Conservation (phyloP, 2,888 invertebrate genomes). For the Phragmatobia fuliginosa region DNA sequence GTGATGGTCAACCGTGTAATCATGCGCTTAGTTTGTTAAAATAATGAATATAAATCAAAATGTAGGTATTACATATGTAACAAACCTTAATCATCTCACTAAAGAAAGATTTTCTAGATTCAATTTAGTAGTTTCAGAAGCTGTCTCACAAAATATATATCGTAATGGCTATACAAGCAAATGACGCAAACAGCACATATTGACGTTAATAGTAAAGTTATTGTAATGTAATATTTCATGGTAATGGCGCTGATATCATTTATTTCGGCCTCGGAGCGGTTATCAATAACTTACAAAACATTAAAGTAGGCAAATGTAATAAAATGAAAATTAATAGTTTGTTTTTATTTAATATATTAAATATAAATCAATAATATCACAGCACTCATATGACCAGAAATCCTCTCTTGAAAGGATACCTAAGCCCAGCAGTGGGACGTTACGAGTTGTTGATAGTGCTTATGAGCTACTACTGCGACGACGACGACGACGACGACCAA, state of each 20-base stretch:
- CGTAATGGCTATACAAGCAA: background rate
- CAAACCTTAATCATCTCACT: background rate
- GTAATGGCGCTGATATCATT: background rate
- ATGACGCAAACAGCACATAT: background rate
- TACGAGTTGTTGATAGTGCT: too few relatives aligned
- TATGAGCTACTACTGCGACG: too few relatives aligned
- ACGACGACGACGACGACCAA: too few relatives aligned
- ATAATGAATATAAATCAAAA: too few relatives aligned
- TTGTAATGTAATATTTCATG: background rate
- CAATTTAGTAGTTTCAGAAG: background rate
- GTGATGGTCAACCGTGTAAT: too few relatives aligned
- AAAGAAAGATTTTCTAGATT: background rate
- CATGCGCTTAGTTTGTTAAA: too few relatives aligned
- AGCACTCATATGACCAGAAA: too few relatives aligned
- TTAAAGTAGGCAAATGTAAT: background rate
- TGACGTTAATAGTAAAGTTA: background rate
- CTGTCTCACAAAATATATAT: background rate
- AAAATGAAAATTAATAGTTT: background rate
- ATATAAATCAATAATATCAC: background rate
- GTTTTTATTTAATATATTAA: background rate
- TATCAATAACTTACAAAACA: background rate
- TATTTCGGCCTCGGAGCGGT: background rate
- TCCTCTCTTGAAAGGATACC: too few relatives aligned
- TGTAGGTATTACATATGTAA: too few relatives aligned
- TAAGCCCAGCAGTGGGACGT: too few relatives aligned